These are phyloP conservation scores for crab-eating macaque (Macaca fascicularis) DNA, from an alignment of 2,113 vertebrate species.

Conservation along the genomic window T2T-MFA8v1.1 NC_088377.1:141687001-141687500, in stretches of 20 bases:
- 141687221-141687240: not conserved
- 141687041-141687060: not conserved
- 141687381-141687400: not conserved
- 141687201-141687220: not conserved
- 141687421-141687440: not conserved
- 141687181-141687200: not conserved
- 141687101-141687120: not conserved
- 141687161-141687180: not conserved
- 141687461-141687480: not conserved
- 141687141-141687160: not conserved
- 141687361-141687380: constrained; percentile 18
- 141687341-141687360: not conserved
- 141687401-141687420: not conserved
- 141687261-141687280: not conserved
- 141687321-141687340: not conserved
- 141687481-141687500: not conserved
- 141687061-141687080: constrained; percentile 20
- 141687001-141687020: not conserved
- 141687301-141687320: not conserved
- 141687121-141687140: not conserved
- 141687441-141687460: not conserved
- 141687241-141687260: not conserved
- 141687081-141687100: not conserved
- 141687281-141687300: not conserved
- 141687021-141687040: not conserved